Conservation (phyloP, 2,888 invertebrate species). For the Caenorhabditis angaria region DNA sequence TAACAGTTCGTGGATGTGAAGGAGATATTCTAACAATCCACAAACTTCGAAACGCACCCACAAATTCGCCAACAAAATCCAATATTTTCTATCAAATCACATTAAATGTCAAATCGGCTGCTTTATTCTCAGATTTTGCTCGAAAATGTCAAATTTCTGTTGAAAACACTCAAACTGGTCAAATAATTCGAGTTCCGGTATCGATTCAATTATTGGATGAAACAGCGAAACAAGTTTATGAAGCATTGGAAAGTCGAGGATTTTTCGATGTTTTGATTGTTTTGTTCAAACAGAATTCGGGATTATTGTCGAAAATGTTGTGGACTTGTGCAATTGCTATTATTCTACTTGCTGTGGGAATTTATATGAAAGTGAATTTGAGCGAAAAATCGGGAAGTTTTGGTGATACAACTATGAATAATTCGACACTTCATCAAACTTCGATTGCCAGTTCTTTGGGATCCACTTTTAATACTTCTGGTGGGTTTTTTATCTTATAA, state of each 20-base stretch:
- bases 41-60: constrained; percentile 6
- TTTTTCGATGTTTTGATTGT: constrained; percentile 46
- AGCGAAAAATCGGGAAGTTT: constrained; percentile 31
- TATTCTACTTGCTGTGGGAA: constrained; percentile 8
- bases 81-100: constrained; percentile 45
- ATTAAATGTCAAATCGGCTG: constrained; percentile 48
- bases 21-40: constrained; percentile 42
- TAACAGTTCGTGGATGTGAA: constrained; percentile 38
- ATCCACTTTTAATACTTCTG: constrained; percentile 13
- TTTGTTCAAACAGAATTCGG: constrained; percentile 43
- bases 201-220: constrained; percentile 51
- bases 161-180: constrained; percentile 43
- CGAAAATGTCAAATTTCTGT: constrained; percentile 43
- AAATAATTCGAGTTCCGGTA: constrained; percentile 45
- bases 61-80: constrained; percentile 29
- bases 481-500: not conserved
- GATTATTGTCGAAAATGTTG: constrained; percentile 44
- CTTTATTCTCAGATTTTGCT: constrained; percentile 41
- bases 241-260: constrained; percentile 51
- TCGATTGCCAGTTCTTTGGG: constrained; percentile 33
- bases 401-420: constrained; percentile 26
- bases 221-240: constrained; percentile 49
- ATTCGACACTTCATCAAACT: constrained; percentile 17
- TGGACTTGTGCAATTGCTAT: constrained; percentile 41
- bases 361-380: constrained; percentile 30